Percentiles rank a stretch among this genome's conserved stretches.
These are phyloP conservation scores for Calliphora vomitoria DNA, from an alignment of 2,888 invertebrate species.

Conservation along the genomic window DNA sequence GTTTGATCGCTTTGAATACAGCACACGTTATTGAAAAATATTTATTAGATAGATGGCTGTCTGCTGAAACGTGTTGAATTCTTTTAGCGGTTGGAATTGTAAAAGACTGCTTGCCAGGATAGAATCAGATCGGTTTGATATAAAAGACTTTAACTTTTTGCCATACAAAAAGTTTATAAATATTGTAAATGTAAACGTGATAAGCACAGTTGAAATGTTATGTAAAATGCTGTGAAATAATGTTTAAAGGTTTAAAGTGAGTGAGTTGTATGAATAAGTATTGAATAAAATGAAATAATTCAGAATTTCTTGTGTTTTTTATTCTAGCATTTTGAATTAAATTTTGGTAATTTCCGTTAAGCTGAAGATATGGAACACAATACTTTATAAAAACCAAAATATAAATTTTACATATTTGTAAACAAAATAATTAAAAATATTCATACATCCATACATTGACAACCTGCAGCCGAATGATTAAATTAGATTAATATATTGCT, in stretches of 20 bases:
- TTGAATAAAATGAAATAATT: no score
- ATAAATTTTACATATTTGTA: no score
- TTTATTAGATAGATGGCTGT: not conserved
- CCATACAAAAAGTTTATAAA: not conserved
- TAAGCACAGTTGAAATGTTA: not conserved
- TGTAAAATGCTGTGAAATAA: not conserved
- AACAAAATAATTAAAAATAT: no score
- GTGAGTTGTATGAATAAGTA: no score
- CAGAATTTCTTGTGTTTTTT: no score
- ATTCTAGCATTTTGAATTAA: no score
- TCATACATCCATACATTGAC: no score
- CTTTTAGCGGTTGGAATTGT: slow-evolving; percentile 82
- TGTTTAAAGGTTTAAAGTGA: not conserved
- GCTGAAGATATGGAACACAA: no score
- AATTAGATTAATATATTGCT: no score
- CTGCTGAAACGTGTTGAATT: slow-evolving; percentile 55
- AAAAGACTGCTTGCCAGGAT: slow-evolving; percentile 83
- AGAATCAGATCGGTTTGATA: slow-evolving; percentile 81
- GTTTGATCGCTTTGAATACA: slow-evolving; percentile 81
- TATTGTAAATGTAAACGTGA: not conserved
- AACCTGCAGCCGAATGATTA: no score
- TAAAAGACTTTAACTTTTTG: not conserved
- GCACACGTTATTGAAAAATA: slow-evolving; percentile 56
- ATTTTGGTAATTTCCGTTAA: no score
- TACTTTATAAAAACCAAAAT: no score